Conservation (phyloP, 2,113 vertebrate species). For the Vidua macroura region DNA sequence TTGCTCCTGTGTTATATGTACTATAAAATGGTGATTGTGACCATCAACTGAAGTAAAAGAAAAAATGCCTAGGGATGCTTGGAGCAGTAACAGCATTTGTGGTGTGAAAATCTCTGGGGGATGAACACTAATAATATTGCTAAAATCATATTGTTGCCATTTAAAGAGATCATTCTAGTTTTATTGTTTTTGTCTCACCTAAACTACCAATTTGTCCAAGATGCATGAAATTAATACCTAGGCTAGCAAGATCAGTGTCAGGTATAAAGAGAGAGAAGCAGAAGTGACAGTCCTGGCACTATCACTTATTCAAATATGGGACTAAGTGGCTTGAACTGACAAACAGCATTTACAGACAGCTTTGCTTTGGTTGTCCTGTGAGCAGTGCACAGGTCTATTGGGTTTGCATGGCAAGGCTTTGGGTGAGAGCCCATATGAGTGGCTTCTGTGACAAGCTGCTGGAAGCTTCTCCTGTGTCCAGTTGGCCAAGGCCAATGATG, state of each 20-base stretch:
- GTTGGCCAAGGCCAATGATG: not conserved
- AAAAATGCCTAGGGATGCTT: not conserved
- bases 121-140: not conserved
- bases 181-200: not conserved
- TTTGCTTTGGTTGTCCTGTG: not conserved
- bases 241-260: not conserved
- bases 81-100: not conserved
- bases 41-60: not conserved
- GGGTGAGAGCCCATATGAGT: rapidly evolving
- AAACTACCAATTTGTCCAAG: not conserved
- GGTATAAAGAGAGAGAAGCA: not conserved
- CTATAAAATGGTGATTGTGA: not conserved
- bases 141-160: not conserved
- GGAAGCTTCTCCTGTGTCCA: not conserved
- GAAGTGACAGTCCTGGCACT: not conserved
- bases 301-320: not conserved
- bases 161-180: not conserved
- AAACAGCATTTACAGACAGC: not conserved
- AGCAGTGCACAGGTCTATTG: not conserved
- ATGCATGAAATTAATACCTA: not conserved
- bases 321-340: not conserved
- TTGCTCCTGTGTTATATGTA: not conserved
- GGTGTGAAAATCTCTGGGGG: not conserved
- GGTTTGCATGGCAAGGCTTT: not conserved
- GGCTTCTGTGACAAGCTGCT: not conserved